A percentile compares a stretch with the other conserved stretches of the same genome.
Evolutionary conservation across 2,113 vertebrate genomes (phyloP).

Genomic region (Gallinago undulata): DNA sequence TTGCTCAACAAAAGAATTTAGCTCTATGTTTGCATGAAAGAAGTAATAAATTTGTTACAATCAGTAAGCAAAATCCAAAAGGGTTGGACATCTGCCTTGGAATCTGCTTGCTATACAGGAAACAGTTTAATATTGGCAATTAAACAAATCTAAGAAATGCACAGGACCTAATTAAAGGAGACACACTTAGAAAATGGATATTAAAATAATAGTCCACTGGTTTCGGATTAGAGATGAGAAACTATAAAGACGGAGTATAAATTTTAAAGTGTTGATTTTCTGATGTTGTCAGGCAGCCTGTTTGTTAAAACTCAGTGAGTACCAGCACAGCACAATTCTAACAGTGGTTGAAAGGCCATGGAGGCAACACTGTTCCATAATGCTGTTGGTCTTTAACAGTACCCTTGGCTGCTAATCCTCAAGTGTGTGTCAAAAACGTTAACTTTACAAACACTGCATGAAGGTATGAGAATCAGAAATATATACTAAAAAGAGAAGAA

Average conservation of each 20-base stretch:
- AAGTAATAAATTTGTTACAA: conserved; percentile 44
- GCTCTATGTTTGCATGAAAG: conserved; percentile 27
- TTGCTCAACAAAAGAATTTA: conserved; percentile 51
- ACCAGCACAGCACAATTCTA: neutral
- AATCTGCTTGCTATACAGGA: conserved; percentile 46
- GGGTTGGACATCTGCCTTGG: conserved; percentile 57
- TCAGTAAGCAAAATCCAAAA: conserved; percentile 58
- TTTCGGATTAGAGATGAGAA: neutral
- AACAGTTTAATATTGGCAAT: conserved; percentile 52
- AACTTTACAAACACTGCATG: neutral
- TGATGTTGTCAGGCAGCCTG: neutral
- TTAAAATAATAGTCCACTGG: neutral
- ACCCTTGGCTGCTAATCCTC: neutral
- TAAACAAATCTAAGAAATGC: conserved; percentile 40
- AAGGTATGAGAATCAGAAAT: neutral
- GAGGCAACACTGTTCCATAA: neutral
- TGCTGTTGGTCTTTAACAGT: neutral
- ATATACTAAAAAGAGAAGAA: neutral
- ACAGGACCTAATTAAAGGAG: conserved; percentile 55
- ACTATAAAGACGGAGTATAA: neutral
- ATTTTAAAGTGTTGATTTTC: neutral
- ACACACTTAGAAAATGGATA: conserved; percentile 51
- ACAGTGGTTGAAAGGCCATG: neutral
- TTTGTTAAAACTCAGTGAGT: neutral
- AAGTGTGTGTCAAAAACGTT: neutral